phyloP scores from a whole-genome alignment of 1,140 invertebrate species.

The Gonioctena quinquepunctata region DNA sequence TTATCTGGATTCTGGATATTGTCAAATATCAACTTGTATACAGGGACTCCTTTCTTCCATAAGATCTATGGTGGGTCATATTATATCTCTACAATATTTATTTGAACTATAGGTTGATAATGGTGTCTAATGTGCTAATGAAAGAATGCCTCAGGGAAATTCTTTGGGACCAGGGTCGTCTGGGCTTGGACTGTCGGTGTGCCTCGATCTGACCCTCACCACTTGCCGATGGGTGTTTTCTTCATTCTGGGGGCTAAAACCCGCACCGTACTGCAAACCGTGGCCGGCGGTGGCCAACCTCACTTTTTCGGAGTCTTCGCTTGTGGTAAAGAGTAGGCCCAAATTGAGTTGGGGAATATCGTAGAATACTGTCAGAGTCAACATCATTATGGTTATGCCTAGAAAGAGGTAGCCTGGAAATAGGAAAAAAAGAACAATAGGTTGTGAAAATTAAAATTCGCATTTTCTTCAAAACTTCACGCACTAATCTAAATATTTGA shows the following conservation, averaged over 20 bases:
- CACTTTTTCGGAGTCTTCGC: conserved; percentile 38
- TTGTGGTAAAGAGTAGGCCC: conserved; percentile 61
- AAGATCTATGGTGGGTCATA: too few species aligned
- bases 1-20: too few species aligned
- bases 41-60: too few species aligned
- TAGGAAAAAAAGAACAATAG: background rate
- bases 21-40: too few species aligned
- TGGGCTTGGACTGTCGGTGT: conserved; percentile 67
- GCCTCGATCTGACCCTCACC: conserved; percentile 63
- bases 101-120: too few species aligned
- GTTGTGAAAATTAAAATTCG: too few species aligned
- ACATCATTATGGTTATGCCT: conserved; percentile 82
- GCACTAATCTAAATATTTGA: too few species aligned
- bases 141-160: background rate
- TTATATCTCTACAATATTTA: too few species aligned
- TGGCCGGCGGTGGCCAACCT: conserved; percentile 28
- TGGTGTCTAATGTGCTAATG: too few species aligned
- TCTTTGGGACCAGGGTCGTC: conserved; percentile 63
- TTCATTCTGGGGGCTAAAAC: conserved; percentile 23
- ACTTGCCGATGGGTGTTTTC: conserved; percentile 57
- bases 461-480: too few species aligned
- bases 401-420: conserved; percentile 73
- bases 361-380: conserved; percentile 80
- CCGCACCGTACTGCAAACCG: conserved; percentile 35
- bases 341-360: conserved; percentile 87